phyloP scores from a whole-genome alignment of 2,113 vertebrate genomes.

The Atrichornis clamosus region DNA sequence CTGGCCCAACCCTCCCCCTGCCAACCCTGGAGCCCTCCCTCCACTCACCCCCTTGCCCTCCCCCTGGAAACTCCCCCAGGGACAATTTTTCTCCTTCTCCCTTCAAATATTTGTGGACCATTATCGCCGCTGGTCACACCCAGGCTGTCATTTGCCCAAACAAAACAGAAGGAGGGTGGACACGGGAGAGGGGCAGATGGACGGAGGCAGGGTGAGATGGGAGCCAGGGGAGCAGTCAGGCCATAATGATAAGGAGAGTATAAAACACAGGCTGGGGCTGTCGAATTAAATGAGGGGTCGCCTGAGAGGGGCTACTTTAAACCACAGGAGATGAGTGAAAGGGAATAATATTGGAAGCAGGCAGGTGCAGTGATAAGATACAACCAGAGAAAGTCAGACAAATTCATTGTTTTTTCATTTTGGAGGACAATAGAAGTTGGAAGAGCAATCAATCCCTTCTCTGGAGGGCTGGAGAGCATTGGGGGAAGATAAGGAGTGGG shows the following conservation, averaged over 20 bases:
- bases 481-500: neutral
- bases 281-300: neutral
- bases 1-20: neutral
- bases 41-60: neutral
- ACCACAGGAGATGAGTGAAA: neutral
- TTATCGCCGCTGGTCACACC: slow-evolving; percentile 17
- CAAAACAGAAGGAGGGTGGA: neutral
- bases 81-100: slow-evolving; percentile 22
- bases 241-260: slow-evolving; percentile 27
- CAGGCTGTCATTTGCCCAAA: slow-evolving; percentile 39
- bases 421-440: neutral
- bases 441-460: neutral
- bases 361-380: slow-evolving; percentile 39
- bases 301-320: neutral
- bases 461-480: neutral
- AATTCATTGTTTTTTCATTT: neutral
- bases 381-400: neutral
- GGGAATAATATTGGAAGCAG: neutral
- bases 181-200: neutral
- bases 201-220: neutral
- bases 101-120: slow-evolving; percentile 33
- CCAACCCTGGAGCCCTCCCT: neutral
- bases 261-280: slow-evolving; percentile 17
- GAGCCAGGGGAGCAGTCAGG: slow-evolving; percentile 11
- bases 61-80: neutral